These are phyloP conservation scores for Popillia japonica DNA, from an alignment of 1,140 invertebrate species.

Conservation along the genomic window DNA sequence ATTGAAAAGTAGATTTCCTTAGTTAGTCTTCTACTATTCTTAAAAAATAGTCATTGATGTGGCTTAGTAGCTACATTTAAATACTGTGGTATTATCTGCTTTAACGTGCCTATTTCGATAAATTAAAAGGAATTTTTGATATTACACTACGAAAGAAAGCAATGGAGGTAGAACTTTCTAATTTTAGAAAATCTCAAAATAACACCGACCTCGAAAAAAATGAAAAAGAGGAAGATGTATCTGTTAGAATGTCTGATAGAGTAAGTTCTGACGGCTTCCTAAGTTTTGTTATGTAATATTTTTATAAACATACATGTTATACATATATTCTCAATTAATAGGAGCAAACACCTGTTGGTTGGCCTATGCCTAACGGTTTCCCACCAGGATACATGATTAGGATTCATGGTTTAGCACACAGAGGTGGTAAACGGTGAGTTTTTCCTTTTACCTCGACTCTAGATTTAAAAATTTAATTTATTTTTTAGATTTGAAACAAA, in stretches of 20 bases:
- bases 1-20: background rate
- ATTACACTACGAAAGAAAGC: background rate
- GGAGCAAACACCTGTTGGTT: constrained; percentile 13
- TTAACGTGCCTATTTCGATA: background rate
- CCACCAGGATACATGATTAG: constrained; percentile 29
- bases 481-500: constrained; percentile 18
- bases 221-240: background rate
- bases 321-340: background rate
- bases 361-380: constrained; percentile 11
- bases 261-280: background rate
- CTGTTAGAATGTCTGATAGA: background rate
- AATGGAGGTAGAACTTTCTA: constrained; percentile 3
- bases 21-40: background rate
- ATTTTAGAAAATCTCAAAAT: constrained; percentile 2
- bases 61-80: background rate
- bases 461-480: background rate
- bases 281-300: background rate
- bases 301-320: too few relatives aligned
- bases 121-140: background rate
- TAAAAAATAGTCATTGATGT: background rate
- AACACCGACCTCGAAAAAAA: background rate
- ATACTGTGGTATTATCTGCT: background rate
- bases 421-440: constrained; percentile 11
- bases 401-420: constrained; percentile 2
- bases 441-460: background rate